Evolutionary conservation across 2,888 invertebrate species (phyloP).

Genomic region (Malacosoma neustria): DNA sequence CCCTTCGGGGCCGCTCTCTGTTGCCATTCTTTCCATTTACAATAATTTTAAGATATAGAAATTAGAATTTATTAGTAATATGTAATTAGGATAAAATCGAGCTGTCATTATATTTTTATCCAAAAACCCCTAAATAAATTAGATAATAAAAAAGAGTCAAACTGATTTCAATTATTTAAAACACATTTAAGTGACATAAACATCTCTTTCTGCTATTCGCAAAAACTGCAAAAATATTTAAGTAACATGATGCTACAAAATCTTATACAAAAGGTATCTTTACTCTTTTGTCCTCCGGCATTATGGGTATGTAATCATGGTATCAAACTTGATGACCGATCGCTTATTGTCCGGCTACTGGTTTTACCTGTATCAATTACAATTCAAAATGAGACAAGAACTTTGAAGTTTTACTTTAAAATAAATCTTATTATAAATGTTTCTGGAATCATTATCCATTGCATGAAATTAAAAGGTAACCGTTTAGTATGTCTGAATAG

Average conservation of each 20-base stretch:
- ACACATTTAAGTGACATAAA: too few species aligned
- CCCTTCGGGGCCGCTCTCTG: too few species aligned
- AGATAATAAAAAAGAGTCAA: too few species aligned
- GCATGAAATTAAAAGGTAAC: not conserved
- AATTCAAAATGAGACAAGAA: not conserved
- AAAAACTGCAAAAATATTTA: not conserved
- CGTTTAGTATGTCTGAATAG: not conserved
- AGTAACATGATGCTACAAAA: not conserved
- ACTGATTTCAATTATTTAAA: too few species aligned
- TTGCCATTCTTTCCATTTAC: too few species aligned
- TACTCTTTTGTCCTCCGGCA: conserved; percentile 15
- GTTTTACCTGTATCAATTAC: conserved; percentile 37
- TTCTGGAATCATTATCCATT: not conserved
- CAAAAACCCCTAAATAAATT: too few species aligned
- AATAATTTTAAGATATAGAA: too few species aligned
- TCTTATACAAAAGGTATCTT: conserved; percentile 7
- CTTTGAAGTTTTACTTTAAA: not conserved
- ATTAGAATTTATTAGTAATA: too few species aligned
- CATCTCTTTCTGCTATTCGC: too few species aligned
- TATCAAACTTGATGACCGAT: conserved; percentile 66
- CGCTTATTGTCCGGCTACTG: conserved; percentile 66
- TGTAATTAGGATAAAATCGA: too few species aligned
- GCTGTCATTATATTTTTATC: too few species aligned
- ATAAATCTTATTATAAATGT: not conserved
- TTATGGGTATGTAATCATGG: conserved; percentile 39